These are phyloP conservation scores for Laterallus jamaicensis DNA, from an alignment of 2,113 vertebrate genomes.

Conservation along the genomic window DNA sequence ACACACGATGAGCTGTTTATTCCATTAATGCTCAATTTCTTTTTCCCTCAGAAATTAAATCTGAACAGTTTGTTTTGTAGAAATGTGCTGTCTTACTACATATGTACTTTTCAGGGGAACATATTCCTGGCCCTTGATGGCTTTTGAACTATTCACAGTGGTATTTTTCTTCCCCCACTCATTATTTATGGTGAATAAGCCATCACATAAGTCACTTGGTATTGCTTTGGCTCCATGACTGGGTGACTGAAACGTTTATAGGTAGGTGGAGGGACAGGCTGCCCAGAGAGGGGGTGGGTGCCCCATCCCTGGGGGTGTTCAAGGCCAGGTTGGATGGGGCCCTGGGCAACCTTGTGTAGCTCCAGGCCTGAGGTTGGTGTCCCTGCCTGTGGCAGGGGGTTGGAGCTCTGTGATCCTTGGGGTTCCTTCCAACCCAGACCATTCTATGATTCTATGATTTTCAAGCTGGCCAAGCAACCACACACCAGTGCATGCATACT, in stretches of 20 bases:
- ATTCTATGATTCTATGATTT: neutral
- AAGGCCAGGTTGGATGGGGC: no score
- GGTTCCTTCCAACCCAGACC: no score
- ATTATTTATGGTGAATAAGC: neutral
- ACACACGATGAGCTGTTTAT: neutral
- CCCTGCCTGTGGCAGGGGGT: no score
- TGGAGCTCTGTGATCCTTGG: no score
- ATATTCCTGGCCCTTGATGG: neutral
- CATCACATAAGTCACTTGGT: neutral
- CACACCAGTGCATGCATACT: rapidly evolving
- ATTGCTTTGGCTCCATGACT: neutral
- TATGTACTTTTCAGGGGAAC: neutral
- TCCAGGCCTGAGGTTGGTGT: no score
- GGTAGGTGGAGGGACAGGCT: neutral
- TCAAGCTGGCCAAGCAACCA: neutral
- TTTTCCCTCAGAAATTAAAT: neutral
- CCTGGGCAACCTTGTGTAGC: no score
- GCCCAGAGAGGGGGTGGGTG: no score
- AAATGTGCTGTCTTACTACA: neutral
- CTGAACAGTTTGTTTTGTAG: neutral
- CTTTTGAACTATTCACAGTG: neutral
- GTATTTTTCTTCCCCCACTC: neutral
- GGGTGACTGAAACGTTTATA: neutral
- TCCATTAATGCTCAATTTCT: neutral
- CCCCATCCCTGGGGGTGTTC: no score